Conservation (phyloP, 2,113 vertebrate genomes). For the Petromus typicus region DNA sequence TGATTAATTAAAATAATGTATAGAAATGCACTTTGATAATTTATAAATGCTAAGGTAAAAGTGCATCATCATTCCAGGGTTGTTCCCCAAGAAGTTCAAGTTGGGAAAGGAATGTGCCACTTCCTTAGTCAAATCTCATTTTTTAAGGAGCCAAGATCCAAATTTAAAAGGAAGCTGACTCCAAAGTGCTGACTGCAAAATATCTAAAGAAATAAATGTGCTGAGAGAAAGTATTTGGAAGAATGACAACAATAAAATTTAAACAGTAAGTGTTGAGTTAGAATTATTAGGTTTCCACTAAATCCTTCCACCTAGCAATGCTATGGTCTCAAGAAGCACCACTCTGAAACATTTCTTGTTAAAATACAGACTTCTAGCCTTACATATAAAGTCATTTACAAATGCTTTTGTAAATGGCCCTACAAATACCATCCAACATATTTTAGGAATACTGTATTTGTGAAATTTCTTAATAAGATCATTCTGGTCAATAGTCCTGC, state of each 20-base stretch:
- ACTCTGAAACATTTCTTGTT: not conserved
- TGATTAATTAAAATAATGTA: conserved; percentile 62
- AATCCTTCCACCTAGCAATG: not conserved
- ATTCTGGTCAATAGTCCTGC: not conserved
- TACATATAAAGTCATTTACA: not conserved
- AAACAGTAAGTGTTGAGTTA: conserved; percentile 29
- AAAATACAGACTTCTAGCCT: conserved; percentile 23
- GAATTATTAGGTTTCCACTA: conserved; percentile 12
- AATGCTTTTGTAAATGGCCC: conserved; percentile 8
- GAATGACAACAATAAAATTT: conserved; percentile 54
- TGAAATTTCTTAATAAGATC: conserved; percentile 25
- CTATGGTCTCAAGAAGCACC: not conserved
- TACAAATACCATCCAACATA: not conserved
- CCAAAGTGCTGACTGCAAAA: conserved; percentile 46
- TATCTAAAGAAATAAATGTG: conserved; percentile 53
- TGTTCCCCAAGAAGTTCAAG: conserved; percentile 8
- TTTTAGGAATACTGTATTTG: conserved; percentile 37
- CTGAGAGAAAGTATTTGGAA: conserved; percentile 66
- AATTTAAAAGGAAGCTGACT: conserved; percentile 61
- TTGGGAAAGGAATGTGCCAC: not conserved
- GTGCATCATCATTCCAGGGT: conserved; percentile 13
- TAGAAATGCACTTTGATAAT: conserved; percentile 52
- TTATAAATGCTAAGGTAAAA: conserved; percentile 6
- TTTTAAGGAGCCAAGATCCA: conserved; percentile 62
- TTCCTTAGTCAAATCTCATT: conserved; percentile 42